phyloP scores from a whole-genome alignment of 92 coral and sea anemone species.

The Phymanthus crucifer region DNA sequence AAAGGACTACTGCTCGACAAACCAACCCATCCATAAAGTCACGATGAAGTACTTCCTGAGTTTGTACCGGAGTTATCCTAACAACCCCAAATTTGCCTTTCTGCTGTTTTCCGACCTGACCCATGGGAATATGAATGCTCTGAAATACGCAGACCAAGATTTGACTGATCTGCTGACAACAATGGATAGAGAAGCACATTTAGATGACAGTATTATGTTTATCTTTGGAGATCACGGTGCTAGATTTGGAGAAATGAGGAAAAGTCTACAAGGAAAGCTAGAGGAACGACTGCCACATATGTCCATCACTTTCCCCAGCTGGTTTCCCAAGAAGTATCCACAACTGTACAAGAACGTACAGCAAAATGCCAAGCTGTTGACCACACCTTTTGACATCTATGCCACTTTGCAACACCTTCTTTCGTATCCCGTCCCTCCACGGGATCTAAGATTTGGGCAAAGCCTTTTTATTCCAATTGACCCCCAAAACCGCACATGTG shows the following conservation, averaged over 20 bases:
- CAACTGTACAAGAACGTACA: conserved; percentile 37
- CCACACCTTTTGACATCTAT: conserved; percentile 70
- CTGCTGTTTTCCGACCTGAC: conserved; percentile 36
- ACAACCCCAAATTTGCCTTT: conserved; percentile 62
- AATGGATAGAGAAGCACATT: conserved; percentile 33
- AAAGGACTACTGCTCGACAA: conserved; percentile 50
- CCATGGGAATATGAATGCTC: conserved; percentile 40
- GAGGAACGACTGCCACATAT: conserved; percentile 77
- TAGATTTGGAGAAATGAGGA: conserved; percentile 47
- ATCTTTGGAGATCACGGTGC: conserved; percentile 77
- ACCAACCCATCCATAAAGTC: conserved; percentile 62
- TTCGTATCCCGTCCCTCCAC: conserved; percentile 64
- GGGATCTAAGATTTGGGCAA: conserved; percentile 56
- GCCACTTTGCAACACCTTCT: conserved; percentile 58
- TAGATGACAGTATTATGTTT: conserved; percentile 55
- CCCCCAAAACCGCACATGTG: conserved; percentile 60
- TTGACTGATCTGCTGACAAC: conserved; percentile 30
- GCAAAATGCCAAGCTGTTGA: conserved; percentile 46
- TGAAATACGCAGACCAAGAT: conserved; percentile 57
- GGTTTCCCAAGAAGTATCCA: conserved; percentile 51
- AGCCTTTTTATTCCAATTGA: conserved; percentile 62
- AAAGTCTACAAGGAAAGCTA: conserved; percentile 68
- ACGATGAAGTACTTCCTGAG: conserved; percentile 60
- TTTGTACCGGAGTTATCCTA: conserved; percentile 57
- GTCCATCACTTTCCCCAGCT: conserved; percentile 59